phyloP scores from a whole-genome alignment of 2,888 invertebrate genomes.

The Esperia sulphurella region DNA sequence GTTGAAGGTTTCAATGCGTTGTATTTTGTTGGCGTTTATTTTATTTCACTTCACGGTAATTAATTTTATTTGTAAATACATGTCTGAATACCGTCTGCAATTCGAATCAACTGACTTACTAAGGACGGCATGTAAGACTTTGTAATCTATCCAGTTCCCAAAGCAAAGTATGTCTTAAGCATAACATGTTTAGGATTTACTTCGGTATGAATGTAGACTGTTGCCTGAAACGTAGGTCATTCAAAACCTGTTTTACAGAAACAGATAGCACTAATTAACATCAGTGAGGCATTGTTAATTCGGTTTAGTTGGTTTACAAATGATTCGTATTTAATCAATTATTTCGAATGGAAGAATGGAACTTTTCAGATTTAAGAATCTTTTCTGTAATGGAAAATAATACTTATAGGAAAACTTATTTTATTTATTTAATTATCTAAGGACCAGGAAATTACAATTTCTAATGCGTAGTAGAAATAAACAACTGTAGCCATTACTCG shows the following conservation, averaged over 20 bases:
- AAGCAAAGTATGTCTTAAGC: conserved; percentile 38
- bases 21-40: too few species aligned
- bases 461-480: too few species aligned
- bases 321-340: conserved; percentile 19
- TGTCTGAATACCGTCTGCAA: conserved; percentile 29
- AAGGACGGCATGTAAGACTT: conserved; percentile 51
- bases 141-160: conserved; percentile 25
- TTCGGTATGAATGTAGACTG: conserved; percentile 28
- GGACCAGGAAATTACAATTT: too few species aligned
- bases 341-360: conserved; percentile 2
- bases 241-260: conserved; percentile 58
- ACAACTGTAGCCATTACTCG: too few species aligned
- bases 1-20: too few species aligned
- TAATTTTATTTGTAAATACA: too few species aligned
- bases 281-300: conserved; percentile 40
- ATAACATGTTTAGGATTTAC: conserved; percentile 27
- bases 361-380: not conserved
- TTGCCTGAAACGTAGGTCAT: conserved; percentile 46
- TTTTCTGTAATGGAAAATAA: too few species aligned
- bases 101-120: conserved; percentile 52
- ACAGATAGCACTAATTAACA: conserved; percentile 62
- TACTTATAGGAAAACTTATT: too few species aligned
- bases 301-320: conserved; percentile 11
- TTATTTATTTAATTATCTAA: too few species aligned
- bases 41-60: too few species aligned